Evolutionary conservation across 2,113 vertebrate species (phyloP).

Genomic region (Rhabdomys dilectus): DNA sequence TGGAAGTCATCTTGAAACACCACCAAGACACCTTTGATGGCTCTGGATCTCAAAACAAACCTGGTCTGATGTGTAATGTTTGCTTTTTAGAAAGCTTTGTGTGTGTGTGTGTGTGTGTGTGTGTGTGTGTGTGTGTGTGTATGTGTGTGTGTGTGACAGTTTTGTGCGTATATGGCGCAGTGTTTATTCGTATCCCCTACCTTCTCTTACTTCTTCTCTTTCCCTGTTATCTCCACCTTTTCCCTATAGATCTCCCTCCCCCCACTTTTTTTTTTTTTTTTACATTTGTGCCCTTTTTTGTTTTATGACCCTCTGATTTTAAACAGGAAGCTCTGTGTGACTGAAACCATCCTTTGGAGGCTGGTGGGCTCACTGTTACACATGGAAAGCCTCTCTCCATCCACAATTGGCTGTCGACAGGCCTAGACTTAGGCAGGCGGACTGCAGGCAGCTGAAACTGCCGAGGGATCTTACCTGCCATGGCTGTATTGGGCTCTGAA

Average conservation of each 20-base stretch:
- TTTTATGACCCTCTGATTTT: not conserved
- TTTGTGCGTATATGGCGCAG: too few relatives aligned
- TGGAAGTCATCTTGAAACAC: constrained; percentile 38
- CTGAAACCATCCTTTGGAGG: not conserved
- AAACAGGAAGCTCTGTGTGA: not conserved
- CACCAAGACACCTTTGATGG: not conserved
- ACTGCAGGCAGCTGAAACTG: not conserved
- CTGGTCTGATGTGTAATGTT: not conserved
- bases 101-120: too few relatives aligned
- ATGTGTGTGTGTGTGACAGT: too few relatives aligned
- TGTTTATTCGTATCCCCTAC: not conserved
- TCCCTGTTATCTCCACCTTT: not conserved
- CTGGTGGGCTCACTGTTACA: not conserved
- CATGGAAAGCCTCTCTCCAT: not conserved
- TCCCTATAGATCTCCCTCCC: not conserved
- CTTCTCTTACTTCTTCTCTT: not conserved
- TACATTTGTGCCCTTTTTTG: not conserved
- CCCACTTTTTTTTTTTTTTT: not conserved
- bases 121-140: too few relatives aligned
- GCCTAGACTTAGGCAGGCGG: not conserved
- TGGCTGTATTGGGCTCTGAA: not conserved
- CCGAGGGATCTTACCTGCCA: not conserved
- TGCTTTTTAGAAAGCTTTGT: not conserved
- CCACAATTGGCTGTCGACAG: too few relatives aligned
- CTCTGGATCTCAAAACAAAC: not conserved